Evolutionary conservation across 1,140 invertebrate species (phyloP).

Genomic region (Drosophila biarmipes): DNA sequence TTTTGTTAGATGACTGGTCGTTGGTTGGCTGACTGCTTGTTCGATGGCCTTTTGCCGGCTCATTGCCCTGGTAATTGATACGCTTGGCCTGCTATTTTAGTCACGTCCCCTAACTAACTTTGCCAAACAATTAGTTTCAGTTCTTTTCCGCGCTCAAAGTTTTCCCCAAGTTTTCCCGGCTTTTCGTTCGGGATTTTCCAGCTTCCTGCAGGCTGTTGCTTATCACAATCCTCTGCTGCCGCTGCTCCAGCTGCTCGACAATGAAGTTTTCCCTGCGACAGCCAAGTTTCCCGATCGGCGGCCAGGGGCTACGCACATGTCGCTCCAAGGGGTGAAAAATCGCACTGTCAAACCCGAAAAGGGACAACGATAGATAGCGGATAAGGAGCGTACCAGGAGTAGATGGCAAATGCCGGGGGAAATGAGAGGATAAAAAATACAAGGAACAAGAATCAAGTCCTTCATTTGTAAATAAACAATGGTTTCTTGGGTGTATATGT

Average conservation of each 20-base stretch:
- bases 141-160: constrained; percentile 39
- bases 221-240: constrained; percentile 37
- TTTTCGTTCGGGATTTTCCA: constrained; percentile 21
- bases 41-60: constrained; percentile 59
- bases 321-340: constrained; percentile 34
- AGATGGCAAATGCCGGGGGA: constrained; percentile 1
- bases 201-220: constrained; percentile 50
- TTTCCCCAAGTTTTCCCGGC: constrained; percentile 52
- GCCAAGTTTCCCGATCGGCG: constrained; percentile 35
- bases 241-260: constrained; percentile 32
- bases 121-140: constrained; percentile 75
- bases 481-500: too few relatives aligned
- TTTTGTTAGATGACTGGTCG: constrained; percentile 22
- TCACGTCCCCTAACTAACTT: constrained; percentile 73
- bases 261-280: constrained; percentile 49
- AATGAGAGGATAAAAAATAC: constrained; percentile 1
- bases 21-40: background rate
- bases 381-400: constrained; percentile 45
- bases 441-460: background rate
- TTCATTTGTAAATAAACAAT: background rate
- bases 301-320: constrained; percentile 40
- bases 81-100: constrained; percentile 59
- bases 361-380: constrained; percentile 48
- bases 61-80: constrained; percentile 74
- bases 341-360: constrained; percentile 30